Evolutionary conservation across 2,888 invertebrate species (phyloP), one percentile per base, ranked within the genome.

Genomic region (Adineta ricciae): DNA sequence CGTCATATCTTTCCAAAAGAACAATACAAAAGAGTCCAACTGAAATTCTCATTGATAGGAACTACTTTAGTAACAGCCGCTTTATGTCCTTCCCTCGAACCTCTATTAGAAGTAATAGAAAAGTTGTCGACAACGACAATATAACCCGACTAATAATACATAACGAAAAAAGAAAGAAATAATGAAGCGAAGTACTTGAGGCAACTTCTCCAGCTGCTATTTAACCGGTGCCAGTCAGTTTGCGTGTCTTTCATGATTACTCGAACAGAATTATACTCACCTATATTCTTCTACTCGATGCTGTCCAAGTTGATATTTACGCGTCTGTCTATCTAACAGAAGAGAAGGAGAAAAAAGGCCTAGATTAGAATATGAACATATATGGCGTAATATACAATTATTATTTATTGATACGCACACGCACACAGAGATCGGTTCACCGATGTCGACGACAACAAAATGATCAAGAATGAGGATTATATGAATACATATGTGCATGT

Each of bases 371-470:
- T 32, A 64, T 32, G 64, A 64, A 64, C 64, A 46, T 46, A 46
- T 46, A 32, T 64, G 64, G 64, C 64, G 64, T 64, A 64, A 64
- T 64, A 32, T 64, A 64, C 64, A 64, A 64, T 64, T 64, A 64
- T 64, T 64, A 7, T 27, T 64, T 64, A 64, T 64, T 27, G 64
- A 64, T 64, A 64, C 27, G 11, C 32, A 32, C 64, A 64, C 32
- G 64, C 64, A 64, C 16, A n/a, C n/a, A n/a, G n/a, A 64, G 14
- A 64, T 64, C 64, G 32, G 16, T 27, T 64, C 64, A 64, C 32
- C 64, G 64, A 64, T 64, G 64, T 32, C 64, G 64, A 64, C 64
- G 27, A 32, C 32, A 27, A 64, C 64, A 64, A 64, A 32, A 16
- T 32, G 64, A 64, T 27, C 64, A 64, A 27, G 64, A 64, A 64